phyloP scores from a whole-genome alignment of 1,140 invertebrate genomes.

The Drosophila rhopaloa region DNA sequence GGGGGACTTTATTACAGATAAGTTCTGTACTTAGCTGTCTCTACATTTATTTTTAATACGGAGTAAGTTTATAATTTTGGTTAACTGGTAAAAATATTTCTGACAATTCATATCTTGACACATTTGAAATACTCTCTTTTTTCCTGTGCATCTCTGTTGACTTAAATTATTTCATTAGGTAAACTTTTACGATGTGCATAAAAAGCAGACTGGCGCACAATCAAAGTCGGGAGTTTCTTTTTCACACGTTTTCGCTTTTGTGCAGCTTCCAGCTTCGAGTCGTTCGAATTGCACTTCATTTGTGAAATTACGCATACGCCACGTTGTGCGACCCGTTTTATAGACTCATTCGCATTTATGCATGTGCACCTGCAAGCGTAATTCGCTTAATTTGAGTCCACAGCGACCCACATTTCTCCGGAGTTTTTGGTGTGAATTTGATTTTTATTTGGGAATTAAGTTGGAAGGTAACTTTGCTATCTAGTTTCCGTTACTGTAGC shows the following conservation, averaged over 20 bases:
- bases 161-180: conserved; percentile 62
- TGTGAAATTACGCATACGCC: conserved; percentile 70
- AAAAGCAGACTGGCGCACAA: conserved; percentile 26
- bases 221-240: conserved; percentile 38
- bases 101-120: no score
- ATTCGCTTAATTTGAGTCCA: conserved; percentile 50
- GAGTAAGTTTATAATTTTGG: no score
- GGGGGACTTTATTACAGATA: no score
- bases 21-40: no score
- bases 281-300: conserved; percentile 50
- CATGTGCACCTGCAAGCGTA: conserved; percentile 25
- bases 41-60: no score
- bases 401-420: conserved; percentile 44
- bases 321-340: conserved; percentile 33
- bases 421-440: conserved; percentile 2
- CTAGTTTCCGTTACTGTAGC: conserved; percentile 32
- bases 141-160: conserved; percentile 19
- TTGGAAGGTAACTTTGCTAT: conserved; percentile 7
- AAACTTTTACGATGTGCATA: conserved; percentile 63
- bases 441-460: conserved; percentile 9
- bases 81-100: no score
- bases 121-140: conserved; percentile 3
- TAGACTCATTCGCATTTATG: conserved; percentile 37
- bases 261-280: conserved; percentile 41
- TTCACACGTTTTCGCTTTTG: conserved; percentile 43